Evolutionary conservation across 2,113 vertebrate species (phyloP).

Genomic region (Cephalopterus ornatus): DNA sequence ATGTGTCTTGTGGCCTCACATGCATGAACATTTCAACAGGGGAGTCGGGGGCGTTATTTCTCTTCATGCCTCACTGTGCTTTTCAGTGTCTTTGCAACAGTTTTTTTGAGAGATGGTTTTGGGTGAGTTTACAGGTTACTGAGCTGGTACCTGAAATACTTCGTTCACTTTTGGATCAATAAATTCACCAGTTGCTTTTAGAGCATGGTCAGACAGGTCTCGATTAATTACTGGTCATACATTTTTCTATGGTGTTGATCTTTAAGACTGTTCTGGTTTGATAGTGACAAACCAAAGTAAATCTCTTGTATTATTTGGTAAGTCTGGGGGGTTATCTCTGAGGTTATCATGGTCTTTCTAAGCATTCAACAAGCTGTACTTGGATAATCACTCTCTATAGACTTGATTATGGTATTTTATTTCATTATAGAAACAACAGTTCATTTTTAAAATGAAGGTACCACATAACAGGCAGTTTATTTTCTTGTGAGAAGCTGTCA

Average conservation of each 20-base stretch:
- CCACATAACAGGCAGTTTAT: background rate
- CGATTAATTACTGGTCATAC: background rate
- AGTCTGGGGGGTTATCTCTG: background rate
- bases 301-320: background rate
- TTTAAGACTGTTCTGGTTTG: background rate
- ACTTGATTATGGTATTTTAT: background rate
- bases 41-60: background rate
- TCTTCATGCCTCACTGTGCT: background rate
- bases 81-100: background rate
- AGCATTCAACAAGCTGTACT: background rate
- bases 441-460: background rate
- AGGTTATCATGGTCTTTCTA: background rate
- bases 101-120: background rate
- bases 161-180: background rate
- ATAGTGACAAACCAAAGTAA: background rate
- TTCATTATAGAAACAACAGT: background rate
- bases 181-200: background rate
- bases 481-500: background rate
- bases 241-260: background rate
- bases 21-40: rapidly evolving
- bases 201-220: background rate
- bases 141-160: background rate
- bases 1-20: background rate
- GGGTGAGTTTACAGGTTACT: background rate
- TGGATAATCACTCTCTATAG: background rate